A percentile compares a stretch with the other conserved stretches of the same genome.
phyloP scores from a whole-genome alignment of 2,888 invertebrate genomes.

The Lochmaea crataegi region DNA sequence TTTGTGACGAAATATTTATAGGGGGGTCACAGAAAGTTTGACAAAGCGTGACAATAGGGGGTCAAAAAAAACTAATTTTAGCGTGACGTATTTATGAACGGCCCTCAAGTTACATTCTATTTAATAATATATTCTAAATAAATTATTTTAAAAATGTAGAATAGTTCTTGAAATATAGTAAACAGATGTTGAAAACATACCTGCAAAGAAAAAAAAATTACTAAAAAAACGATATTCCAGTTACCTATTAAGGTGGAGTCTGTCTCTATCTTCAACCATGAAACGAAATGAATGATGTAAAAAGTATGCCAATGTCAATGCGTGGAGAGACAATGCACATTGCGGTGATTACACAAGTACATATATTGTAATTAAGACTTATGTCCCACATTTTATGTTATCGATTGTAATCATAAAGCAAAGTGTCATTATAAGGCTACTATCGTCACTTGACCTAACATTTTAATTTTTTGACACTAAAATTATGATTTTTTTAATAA shows the following conservation, averaged over 20 bases:
- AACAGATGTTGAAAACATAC: slow-evolving; percentile 25
- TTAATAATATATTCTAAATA: background rate
- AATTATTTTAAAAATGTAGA: background rate
- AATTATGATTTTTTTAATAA: slow-evolving; percentile 1
- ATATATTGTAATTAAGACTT: slow-evolving; percentile 8
- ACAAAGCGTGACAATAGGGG: no score
- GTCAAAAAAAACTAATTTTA: no score
- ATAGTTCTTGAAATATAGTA: background rate
- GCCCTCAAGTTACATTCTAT: background rate
- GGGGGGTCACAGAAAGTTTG: no score
- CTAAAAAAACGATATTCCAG: slow-evolving; percentile 27
- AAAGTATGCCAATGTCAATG: slow-evolving; percentile 31
- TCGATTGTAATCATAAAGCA: slow-evolving; percentile 1
- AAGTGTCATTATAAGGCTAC: background rate
- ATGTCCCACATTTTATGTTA: slow-evolving; percentile 25
- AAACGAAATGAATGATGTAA: slow-evolving; percentile 25
- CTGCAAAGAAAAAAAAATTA: slow-evolving; percentile 10
- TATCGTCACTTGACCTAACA: background rate
- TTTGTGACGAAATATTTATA: no score
- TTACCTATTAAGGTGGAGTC: slow-evolving; percentile 32
- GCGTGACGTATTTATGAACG: no score
- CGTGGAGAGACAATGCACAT: slow-evolving; percentile 27
- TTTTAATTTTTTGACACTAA: background rate
- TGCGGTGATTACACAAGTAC: slow-evolving; percentile 12
- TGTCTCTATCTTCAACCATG: slow-evolving; percentile 29